Evolutionary conservation across 2,113 vertebrate species (phyloP).

Genomic region (Talpa occidentalis): DNA sequence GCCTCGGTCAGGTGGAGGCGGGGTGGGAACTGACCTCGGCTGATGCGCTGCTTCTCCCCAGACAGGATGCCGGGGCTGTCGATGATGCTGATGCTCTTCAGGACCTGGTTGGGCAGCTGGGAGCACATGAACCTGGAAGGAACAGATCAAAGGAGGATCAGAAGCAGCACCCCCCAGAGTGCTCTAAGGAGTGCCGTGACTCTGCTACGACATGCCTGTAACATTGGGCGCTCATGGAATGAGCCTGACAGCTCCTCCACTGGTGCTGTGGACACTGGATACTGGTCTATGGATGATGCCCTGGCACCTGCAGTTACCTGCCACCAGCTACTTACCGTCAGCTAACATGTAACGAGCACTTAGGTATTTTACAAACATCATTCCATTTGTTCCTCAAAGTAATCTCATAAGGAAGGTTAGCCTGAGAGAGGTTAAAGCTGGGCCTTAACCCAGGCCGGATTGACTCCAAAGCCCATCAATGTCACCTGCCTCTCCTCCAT

Average conservation of each 20-base stretch:
- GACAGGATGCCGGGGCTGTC: constrained; percentile 98
- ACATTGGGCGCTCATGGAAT: not conserved
- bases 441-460: not conserved
- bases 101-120: constrained; percentile 96
- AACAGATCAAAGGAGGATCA: constrained; percentile 30
- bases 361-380: not conserved
- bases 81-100: constrained; percentile 98
- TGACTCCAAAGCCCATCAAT: not conserved
- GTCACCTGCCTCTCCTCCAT: not conserved
- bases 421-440: not conserved
- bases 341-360: not conserved
- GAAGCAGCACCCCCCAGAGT: not conserved
- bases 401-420: not conserved
- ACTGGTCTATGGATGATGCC: not conserved
- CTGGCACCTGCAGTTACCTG: not conserved
- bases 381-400: not conserved
- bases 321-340: not conserved
- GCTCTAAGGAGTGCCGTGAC: not conserved
- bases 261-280: not conserved
- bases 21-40: constrained; percentile 90
- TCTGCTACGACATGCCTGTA: not conserved
- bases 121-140: constrained; percentile 96
- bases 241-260: not conserved
- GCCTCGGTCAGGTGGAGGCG: not conserved
- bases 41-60: constrained; percentile 97